Evolutionary conservation across 2,113 vertebrate genomes (phyloP).

Genomic region (Cebus imitator): DNA sequence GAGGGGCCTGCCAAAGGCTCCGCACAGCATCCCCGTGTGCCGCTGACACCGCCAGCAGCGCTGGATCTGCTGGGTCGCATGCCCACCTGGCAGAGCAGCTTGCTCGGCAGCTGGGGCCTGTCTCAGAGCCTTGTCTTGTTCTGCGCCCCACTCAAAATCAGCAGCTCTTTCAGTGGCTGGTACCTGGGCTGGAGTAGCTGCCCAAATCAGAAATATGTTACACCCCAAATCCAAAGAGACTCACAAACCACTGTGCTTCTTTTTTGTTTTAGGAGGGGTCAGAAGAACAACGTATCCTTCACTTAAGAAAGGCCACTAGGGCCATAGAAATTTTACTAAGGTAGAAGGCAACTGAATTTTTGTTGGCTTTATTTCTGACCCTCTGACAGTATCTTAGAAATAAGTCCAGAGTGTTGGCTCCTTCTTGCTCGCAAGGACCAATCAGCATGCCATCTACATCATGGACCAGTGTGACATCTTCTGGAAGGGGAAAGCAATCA

Average conservation of each 20-base stretch:
- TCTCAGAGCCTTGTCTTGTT: background rate
- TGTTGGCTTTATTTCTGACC: background rate
- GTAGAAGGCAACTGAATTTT: background rate
- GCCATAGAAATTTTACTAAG: background rate
- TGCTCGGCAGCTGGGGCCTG: background rate
- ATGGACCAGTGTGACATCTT: background rate
- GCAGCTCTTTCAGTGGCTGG: background rate
- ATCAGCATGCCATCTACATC: background rate
- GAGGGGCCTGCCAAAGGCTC: background rate
- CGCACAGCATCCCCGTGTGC: background rate
- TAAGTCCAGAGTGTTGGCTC: background rate
- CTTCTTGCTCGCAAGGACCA: background rate
- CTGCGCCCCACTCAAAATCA: background rate
- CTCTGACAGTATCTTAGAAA: background rate
- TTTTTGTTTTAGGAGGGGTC: background rate
- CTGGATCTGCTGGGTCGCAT: background rate
- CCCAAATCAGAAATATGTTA: background rate
- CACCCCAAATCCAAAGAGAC: background rate
- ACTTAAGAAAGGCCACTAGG: background rate
- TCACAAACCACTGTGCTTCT: background rate
- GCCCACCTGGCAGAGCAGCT: background rate
- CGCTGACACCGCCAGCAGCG: background rate
- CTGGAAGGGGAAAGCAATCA: background rate
- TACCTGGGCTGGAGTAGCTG: background rate
- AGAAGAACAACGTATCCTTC: background rate